Conservation (phyloP, 2,888 invertebrate genomes). For the Myopa tessellatipennis region DNA sequence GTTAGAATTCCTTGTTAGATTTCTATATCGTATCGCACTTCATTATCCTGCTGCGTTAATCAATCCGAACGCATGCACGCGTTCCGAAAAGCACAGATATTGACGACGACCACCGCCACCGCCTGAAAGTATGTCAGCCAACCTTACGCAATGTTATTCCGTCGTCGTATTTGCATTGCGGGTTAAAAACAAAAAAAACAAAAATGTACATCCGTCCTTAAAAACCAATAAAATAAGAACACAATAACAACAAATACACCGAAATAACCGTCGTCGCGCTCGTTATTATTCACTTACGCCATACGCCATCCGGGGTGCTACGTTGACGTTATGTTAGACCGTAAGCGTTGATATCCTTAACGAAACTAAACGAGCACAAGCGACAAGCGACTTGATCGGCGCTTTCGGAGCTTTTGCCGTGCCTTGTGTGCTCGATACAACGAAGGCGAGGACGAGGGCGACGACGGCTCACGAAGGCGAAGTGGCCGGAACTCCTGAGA, state of each 20-base stretch:
- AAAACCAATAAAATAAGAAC: not conserved
- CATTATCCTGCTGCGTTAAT: not conserved
- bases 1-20: too few relatives aligned
- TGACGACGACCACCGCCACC: not conserved
- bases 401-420: slow-evolving; percentile 34
- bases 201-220: not conserved
- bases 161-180: not conserved
- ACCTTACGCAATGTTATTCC: slow-evolving; percentile 31
- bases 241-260: not conserved
- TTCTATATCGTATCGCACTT: not conserved
- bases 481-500: slow-evolving; percentile 39
- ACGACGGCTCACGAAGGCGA: slow-evolving; percentile 17
- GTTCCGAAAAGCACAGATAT: not conserved
- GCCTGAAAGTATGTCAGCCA: slow-evolving; percentile 31
- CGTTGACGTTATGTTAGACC: slow-evolving; percentile 43
- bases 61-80: not conserved
- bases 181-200: not conserved
- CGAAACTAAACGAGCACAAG: slow-evolving; percentile 54
- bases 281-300: slow-evolving; percentile 17
- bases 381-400: slow-evolving; percentile 44
- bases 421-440: not conserved
- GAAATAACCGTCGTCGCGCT: slow-evolving; percentile 17
- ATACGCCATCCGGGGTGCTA: not conserved
- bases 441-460: slow-evolving; percentile 5
- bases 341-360: slow-evolving; percentile 53